These are phyloP conservation scores for Myripristis murdjan DNA, from an alignment of 2,797 vertebrate genomes.

Conservation along the genomic window DNA sequence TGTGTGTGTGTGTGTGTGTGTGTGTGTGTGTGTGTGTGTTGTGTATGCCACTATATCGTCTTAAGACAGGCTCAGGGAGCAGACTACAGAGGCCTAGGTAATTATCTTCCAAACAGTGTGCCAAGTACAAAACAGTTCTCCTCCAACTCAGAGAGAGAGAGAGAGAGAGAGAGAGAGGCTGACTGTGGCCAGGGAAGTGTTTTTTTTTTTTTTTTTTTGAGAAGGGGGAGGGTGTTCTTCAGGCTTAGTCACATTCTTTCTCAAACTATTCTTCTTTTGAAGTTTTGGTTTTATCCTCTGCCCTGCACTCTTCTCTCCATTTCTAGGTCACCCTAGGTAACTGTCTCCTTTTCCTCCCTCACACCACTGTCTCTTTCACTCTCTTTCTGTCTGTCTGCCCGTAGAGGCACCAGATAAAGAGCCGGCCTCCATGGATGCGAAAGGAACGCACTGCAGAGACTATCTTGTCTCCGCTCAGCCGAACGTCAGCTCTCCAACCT, in stretches of 20 bases:
- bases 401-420: conserved; percentile 56
- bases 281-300: neutral
- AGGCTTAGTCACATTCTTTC: neutral
- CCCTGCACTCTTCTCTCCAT: neutral
- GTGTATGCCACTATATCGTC: conserved; percentile 25
- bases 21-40: conserved; percentile 25
- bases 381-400: conserved; percentile 20
- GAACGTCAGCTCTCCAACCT: conserved; percentile 39
- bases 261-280: conserved; percentile 1
- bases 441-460: conserved; percentile 42
- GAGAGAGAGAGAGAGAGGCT: conserved; percentile 1
- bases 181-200: neutral
- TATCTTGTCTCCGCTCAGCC: conserved; percentile 31
- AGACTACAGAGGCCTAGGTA: conserved; percentile 52
- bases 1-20: conserved; percentile 22
- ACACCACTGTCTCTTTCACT: neutral
- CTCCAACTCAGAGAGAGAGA: conserved; percentile 1
- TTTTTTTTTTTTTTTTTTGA: too few species aligned
- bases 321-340: conserved; percentile 16
- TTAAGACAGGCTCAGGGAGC: conserved; percentile 40
- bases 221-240: neutral
- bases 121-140: conserved; percentile 46
- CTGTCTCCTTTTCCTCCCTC: neutral
- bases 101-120: conserved; percentile 63
- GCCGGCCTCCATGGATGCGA: conserved; percentile 44